Evolutionary conservation across 2,797 vertebrate species (phyloP), one percentile per base, ranked within the genome.

Genomic region (Anabacerthia variegaticeps): DNA sequence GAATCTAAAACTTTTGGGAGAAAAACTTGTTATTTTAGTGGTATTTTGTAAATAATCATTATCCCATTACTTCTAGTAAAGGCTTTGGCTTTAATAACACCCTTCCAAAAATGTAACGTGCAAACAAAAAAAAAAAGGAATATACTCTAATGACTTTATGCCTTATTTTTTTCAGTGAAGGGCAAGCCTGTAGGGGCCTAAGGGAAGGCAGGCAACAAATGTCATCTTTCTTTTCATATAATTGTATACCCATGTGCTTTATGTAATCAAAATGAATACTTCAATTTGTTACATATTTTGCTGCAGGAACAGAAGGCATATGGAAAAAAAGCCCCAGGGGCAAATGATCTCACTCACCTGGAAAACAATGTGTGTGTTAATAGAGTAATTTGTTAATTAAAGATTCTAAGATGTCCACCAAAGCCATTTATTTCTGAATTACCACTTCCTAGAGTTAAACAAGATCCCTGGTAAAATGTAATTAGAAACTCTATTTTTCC

Each of bases 361-460:
- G 88, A 97, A 95, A 96, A 85, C 92, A 96, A 79, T 49, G 84
- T 37, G 81, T 63, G 81, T 79, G 92, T 88, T 96, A 96, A 97
- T 93, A 76, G 79, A 95, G 92, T 88, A 95, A 96, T 96, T 88
- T 94, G 88, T 96, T 97, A 97, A 97, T 97, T 97, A 98, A 96
- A 96, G 96, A 78, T 95, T 91, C 89, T 74, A 49, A 96, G 96
- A 84, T 85, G 87, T 68, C 87, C 92, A 94, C 74, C 78, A 94
- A 97, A 97, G 92, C 66, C 94, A 81, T 93, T 96, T 89, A 87
- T 85, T 96, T 94, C 59, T 84, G 95, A 97, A 96, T 95, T 92
- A 85, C 72, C 67, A 79, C 63, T 96, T 97, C 91, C 87, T 66
- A 37, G 44, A 91, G 85, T 95, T 91, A 52, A 96, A 87, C 63